Conservation (phyloP, 2,888 invertebrate species). For the Allolobophora icterica region DNA sequence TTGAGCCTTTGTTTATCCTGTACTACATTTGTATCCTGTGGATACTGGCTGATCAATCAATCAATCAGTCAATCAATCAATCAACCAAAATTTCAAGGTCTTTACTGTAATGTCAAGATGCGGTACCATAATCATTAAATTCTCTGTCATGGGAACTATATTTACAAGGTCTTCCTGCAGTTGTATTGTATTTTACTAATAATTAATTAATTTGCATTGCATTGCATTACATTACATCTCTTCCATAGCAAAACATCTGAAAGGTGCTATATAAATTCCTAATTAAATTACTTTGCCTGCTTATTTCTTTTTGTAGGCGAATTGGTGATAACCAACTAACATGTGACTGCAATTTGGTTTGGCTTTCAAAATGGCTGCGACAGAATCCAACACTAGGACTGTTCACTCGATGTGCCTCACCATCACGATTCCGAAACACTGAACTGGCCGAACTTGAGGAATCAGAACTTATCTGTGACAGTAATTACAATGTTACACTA, state of each 20-base stretch:
- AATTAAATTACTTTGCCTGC: neutral
- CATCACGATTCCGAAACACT: conserved; percentile 80
- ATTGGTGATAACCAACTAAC: conserved; percentile 88
- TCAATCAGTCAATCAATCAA: no score
- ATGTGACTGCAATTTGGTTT: conserved; percentile 90
- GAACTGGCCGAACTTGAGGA: conserved; percentile 83
- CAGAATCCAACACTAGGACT: conserved; percentile 76
- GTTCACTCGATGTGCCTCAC: conserved; percentile 80
- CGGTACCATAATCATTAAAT: neutral
- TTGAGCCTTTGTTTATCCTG: neutral
- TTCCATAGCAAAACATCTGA: no score
- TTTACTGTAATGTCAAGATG: no score
- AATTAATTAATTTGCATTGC: neutral
- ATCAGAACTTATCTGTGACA: conserved; percentile 84
- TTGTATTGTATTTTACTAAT: no score
- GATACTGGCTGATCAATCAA: neutral
- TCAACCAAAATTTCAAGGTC: no score
- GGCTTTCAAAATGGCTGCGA: conserved; percentile 82
- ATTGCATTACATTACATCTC: neutral
- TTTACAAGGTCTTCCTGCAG: neutral
- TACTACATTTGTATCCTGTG: neutral
- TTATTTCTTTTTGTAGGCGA: conserved; percentile 65
- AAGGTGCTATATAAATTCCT: neutral
- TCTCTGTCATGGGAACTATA: neutral
- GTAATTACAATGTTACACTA: neutral